These are phyloP conservation scores for Trichechus manatus DNA, from an alignment of 2,113 vertebrate genomes.

Conservation along the genomic window DNA sequence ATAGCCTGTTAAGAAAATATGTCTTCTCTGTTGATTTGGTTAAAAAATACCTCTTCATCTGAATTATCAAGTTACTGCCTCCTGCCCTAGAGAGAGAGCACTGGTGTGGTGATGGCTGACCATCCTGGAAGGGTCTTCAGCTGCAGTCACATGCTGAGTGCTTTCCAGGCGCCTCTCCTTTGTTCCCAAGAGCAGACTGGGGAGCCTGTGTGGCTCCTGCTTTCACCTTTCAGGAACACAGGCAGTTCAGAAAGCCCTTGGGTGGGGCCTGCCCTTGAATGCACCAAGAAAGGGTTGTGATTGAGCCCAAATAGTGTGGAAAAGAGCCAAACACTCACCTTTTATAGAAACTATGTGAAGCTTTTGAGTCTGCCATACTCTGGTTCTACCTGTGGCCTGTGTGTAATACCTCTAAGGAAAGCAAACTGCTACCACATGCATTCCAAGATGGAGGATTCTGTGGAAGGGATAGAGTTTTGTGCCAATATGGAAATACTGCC, in stretches of 20 bases:
- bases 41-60: background rate
- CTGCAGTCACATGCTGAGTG: background rate
- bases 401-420: background rate
- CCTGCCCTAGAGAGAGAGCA: background rate
- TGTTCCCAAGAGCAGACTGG: background rate
- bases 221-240: background rate
- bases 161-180: background rate
- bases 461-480: background rate
- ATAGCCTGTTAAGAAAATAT: background rate
- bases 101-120: background rate
- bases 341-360: background rate
- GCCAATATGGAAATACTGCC: background rate
- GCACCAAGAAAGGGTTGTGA: background rate
- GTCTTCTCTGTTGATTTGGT: background rate
- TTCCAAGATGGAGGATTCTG: background rate
- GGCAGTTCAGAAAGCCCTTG: background rate
- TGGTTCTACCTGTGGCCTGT: background rate
- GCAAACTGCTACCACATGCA: background rate
- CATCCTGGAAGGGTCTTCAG: background rate
- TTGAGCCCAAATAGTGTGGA: background rate
- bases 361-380: background rate
- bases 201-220: background rate
- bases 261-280: background rate
- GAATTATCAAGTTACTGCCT: background rate
- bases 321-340: background rate